Base-by-base conservation (phyloP, 2,113 vertebrate species). In the Cardinalis cardinalis region DNA sequence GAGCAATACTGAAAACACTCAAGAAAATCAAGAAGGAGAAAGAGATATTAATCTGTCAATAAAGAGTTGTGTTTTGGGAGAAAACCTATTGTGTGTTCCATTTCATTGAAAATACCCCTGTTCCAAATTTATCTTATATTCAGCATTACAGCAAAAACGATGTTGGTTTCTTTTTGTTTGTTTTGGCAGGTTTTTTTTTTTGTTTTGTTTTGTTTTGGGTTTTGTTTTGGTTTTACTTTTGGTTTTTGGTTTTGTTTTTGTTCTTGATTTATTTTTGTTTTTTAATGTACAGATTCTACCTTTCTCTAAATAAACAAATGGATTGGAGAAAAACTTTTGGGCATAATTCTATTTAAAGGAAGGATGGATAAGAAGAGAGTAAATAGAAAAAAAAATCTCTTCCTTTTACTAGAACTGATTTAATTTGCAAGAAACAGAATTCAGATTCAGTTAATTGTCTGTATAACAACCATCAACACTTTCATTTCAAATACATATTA, bases 341-440 rank as follows among this genome's bases (percentile, higher is more conserved):
- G 6, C 9, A 68, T 11, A 5, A 21, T 60, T 78, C 12, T 38
- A 2, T 38, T 64, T 58, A 78, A 71, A 49, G 2, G 3, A 63
- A 72, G 6, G 1, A 4, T 14, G 5, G 0, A 16, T 43, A 2
- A 87, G 17, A 85, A 36, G 2, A 53, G 38, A 29, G 1, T 21
- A 64, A 51, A 59, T 56, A 70, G 31, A 69, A 31, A 28, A 40
- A 40, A 34, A 88, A 48, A 46, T 4, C 3, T 19, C 5, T 40
- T 43, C 1, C 4, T 59, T 80, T 70, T 32, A 23, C 7, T 4
- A 75, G 18, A 84, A 59, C 4, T 6, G 1, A 29, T 77, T 51
- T 69, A 13, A 69, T 66, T 51, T 64, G 4, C 40, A 56, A 65
- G n/a, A 64, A 56, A 64, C 25, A 2, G 14, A 29, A 65, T 44